Evolutionary conservation across 2,113 vertebrate species (phyloP).

Genomic region (Lagopus leucura): DNA sequence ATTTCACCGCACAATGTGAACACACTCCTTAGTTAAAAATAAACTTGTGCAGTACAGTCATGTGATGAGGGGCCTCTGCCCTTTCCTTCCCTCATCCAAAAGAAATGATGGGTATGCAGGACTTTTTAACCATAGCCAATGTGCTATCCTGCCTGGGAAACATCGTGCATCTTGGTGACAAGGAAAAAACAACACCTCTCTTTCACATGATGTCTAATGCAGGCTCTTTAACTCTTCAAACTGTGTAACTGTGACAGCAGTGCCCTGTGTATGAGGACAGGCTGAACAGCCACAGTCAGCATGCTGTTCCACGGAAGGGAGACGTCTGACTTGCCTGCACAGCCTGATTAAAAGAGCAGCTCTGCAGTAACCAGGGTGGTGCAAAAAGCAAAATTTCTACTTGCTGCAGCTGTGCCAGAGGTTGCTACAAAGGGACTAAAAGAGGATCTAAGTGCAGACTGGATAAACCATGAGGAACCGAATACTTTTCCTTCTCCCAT

Average conservation of each 20-base stretch:
- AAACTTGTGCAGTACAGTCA: not conserved
- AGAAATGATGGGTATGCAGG: not conserved
- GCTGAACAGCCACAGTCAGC: not conserved
- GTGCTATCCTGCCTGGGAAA: not conserved
- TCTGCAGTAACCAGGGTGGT: not conserved
- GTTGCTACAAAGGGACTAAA: not conserved
- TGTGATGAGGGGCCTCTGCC: not conserved
- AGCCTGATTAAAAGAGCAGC: not conserved
- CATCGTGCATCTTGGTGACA: not conserved
- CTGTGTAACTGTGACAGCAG: fast-evolving
- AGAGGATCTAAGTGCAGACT: not conserved
- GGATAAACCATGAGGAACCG: not conserved
- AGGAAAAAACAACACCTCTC: not conserved
- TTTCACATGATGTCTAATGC: not conserved
- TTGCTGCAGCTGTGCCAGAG: not conserved
- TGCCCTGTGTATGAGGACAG: not conserved
- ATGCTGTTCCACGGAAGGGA: not conserved
- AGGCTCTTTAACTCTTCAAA: not conserved
- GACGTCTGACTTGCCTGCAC: fast-evolving
- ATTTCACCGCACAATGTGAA: not conserved
- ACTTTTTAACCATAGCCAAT: not conserved
- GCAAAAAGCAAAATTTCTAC: not conserved
- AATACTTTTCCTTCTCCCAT: not conserved
- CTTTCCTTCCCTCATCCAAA: not conserved
- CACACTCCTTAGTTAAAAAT: constrained; percentile 41